Conservation (phyloP, 1,140 invertebrate genomes). For the Drosophila nebulosa region DNA sequence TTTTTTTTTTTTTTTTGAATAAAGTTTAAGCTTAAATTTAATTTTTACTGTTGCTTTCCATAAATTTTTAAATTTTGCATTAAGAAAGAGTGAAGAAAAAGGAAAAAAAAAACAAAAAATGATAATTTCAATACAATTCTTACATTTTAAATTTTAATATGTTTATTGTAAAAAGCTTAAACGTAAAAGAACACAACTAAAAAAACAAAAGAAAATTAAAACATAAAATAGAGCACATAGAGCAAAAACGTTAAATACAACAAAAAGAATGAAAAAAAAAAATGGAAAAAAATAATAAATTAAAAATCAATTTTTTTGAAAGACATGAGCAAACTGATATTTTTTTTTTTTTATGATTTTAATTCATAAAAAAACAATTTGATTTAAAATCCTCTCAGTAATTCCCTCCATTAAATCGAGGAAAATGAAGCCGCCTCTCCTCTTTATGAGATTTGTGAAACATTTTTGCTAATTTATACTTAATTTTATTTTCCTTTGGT, state of each 20-base stretch:
- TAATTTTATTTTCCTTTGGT: background rate
- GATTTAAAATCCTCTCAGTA: background rate
- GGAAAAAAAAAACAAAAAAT: conserved; percentile 15
- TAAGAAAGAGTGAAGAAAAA: conserved; percentile 44
- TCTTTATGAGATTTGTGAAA: background rate
- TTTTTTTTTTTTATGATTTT: conserved; percentile 22
- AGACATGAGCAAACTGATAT: conserved; percentile 45
- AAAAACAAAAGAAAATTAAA: conserved; percentile 26
- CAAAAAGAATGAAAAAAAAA: conserved; percentile 32
- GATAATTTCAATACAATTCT: conserved; percentile 45
- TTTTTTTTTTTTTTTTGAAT: conserved; percentile 7
- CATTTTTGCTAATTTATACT: background rate
- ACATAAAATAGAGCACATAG: conserved; percentile 37
- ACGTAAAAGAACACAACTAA: conserved; percentile 67
- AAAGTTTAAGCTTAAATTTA: conserved; percentile 64
- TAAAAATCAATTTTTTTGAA: conserved; percentile 53
- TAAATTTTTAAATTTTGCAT: conserved; percentile 71
- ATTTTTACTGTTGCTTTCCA: conserved; percentile 71
- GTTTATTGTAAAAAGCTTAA: conserved; percentile 70
- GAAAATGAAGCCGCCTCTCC: too few relatives aligned
- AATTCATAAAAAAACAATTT: too few relatives aligned
- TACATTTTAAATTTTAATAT: conserved; percentile 67
- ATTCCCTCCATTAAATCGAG: background rate
- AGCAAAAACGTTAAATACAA: conserved; percentile 31
- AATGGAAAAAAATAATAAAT: conserved; percentile 51